A percentile compares a stretch with the other conserved stretches of the same genome.
These are phyloP conservation scores for Lutraria rhynchaena DNA, from an alignment of 1,140 invertebrate genomes.

Conservation along the genomic window DNA sequence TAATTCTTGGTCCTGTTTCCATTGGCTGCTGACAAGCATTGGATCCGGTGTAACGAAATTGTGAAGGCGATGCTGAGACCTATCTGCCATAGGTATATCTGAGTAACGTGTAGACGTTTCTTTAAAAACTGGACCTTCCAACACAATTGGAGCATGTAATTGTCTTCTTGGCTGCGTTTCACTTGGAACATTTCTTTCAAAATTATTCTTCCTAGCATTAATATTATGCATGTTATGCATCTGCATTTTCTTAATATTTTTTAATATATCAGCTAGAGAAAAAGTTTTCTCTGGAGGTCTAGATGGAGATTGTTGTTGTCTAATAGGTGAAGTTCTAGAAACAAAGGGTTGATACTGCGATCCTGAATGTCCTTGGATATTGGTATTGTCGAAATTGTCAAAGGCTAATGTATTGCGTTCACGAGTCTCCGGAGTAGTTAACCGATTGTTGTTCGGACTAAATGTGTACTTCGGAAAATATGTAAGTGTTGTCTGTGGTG, in stretches of 20 bases:
- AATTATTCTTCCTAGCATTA: conserved; percentile 16
- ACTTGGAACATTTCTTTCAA: conserved; percentile 12
- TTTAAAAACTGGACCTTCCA: conserved; percentile 7
- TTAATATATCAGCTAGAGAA: conserved; percentile 23
- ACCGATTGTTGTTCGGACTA: background rate
- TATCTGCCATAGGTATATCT: no score
- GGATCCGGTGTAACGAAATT: no score
- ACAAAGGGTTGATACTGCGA: conserved; percentile 13
- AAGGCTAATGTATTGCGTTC: no score
- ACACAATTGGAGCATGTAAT: background rate
- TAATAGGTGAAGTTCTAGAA: background rate
- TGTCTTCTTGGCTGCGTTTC: background rate
- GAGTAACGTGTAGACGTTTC: conserved; percentile 16
- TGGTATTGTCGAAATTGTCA: no score
- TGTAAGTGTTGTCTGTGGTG: background rate
- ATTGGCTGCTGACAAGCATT: no score
- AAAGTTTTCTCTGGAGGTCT: background rate
- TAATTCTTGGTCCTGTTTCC: no score
- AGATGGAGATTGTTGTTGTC: background rate
- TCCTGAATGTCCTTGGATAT: no score
- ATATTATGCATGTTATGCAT: conserved; percentile 20
- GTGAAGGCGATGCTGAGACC: no score
- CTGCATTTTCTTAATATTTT: conserved; percentile 20
- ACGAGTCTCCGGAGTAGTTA: no score
- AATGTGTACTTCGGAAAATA: conserved; percentile 12